phyloP scores from a whole-genome alignment of 2,113 vertebrate genomes.

The Scatophagus argus region DNA sequence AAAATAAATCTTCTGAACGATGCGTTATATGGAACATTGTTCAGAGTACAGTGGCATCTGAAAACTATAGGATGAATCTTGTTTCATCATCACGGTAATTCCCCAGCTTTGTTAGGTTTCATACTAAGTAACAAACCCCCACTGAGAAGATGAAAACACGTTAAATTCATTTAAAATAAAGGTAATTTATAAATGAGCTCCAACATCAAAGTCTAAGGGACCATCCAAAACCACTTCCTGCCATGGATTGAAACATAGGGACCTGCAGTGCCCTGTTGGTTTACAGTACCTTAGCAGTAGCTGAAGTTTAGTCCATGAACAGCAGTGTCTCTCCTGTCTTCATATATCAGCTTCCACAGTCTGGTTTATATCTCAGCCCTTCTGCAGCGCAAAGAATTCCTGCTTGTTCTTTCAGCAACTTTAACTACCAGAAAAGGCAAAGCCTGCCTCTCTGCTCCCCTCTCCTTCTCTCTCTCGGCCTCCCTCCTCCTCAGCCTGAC shows the following conservation, averaged over 20 bases:
- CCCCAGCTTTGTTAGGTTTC: background rate
- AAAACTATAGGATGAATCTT: background rate
- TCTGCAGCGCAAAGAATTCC: constrained; percentile 73
- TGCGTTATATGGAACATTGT: background rate
- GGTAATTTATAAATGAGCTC: background rate
- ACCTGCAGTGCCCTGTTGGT: background rate
- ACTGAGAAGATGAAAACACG: background rate
- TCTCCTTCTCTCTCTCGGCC: constrained; percentile 46
- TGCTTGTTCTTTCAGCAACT: constrained; percentile 64
- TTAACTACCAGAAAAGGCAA: constrained; percentile 87
- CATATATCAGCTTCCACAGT: constrained; percentile 64
- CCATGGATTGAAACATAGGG: constrained; percentile 14
- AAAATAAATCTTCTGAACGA: background rate
- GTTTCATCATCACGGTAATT: background rate
- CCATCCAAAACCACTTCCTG: constrained; percentile 35
- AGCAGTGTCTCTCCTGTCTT: constrained; percentile 39
- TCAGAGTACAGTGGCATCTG: background rate
- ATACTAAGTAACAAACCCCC: background rate
- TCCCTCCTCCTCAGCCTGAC: constrained; percentile 64
- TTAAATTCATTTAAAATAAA: background rate
- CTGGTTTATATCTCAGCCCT: constrained; percentile 79
- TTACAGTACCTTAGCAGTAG: constrained; percentile 74
- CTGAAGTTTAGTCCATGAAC: constrained; percentile 66
- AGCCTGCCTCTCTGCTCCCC: constrained; percentile 69
- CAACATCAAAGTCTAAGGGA: background rate